phyloP scores from a whole-genome alignment of 2,113 vertebrate species.

The Salvelinus alpinus region DNA sequence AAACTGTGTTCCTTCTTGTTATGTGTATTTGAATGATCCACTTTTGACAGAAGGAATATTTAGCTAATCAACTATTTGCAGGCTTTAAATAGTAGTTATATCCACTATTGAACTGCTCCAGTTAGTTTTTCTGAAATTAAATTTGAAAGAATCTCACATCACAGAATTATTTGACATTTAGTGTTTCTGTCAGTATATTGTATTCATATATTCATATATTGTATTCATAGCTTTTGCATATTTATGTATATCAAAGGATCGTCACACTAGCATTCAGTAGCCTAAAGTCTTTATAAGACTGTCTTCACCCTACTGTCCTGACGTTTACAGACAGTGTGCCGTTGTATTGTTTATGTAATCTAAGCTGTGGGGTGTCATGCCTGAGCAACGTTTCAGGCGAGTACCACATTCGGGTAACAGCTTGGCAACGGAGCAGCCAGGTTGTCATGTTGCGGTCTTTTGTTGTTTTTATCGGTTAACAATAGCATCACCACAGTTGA shows the following conservation, averaged over 20 bases:
- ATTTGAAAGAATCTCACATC: not conserved
- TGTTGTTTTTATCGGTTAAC: not conserved
- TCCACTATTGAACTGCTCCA: not conserved
- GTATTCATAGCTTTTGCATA: not conserved
- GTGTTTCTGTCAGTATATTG: not conserved
- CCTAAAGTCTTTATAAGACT: not conserved
- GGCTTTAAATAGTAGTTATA: too few relatives aligned
- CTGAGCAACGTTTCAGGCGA: not conserved
- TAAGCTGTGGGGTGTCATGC: conserved; percentile 8
- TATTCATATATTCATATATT: too few relatives aligned
- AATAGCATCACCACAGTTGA: not conserved
- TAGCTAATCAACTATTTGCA: not conserved
- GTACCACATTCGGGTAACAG: conserved; percentile 6
- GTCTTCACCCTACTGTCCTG: not conserved
- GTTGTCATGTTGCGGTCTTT: conserved; percentile 4
- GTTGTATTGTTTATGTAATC: conserved; percentile 15
- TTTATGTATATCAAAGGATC: not conserved
- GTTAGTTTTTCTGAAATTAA: not conserved
- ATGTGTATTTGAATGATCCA: too few relatives aligned
- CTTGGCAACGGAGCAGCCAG: conserved; percentile 3
- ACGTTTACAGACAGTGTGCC: not conserved
- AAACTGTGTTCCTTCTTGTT: too few relatives aligned
- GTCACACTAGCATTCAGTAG: not conserved
- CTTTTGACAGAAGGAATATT: conserved; percentile 1
- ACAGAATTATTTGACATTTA: conserved; percentile 4